Conservation (phyloP, 2,888 invertebrate species). For the Sepioteuthis lessoniana region DNA sequence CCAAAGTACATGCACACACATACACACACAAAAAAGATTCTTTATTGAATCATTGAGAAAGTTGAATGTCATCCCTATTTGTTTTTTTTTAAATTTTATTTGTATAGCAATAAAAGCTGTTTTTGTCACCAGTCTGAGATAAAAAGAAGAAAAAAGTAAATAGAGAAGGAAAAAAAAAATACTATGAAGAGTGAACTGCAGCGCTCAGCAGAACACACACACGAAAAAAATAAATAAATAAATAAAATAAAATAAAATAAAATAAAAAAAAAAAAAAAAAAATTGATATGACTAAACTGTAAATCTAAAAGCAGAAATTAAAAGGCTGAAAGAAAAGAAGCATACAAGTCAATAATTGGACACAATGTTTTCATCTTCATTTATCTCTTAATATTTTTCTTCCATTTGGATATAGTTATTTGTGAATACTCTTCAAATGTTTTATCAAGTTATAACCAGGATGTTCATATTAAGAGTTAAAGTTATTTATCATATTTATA, state of each 20-base stretch:
- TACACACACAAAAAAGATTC: too few species aligned
- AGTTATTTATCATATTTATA: neutral
- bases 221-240: neutral
- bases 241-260: neutral
- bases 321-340: neutral
- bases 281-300: neutral
- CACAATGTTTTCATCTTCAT: slow-evolving; percentile 3
- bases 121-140: neutral
- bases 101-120: neutral
- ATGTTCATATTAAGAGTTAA: neutral
- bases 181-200: neutral
- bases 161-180: neutral
- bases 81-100: neutral
- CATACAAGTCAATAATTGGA: neutral
- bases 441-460: neutral
- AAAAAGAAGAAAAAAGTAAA: neutral
- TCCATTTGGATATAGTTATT: neutral
- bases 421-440: neutral
- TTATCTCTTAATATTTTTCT: neutral
- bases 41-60: too few species aligned
- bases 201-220: neutral
- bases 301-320: neutral
- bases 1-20: too few species aligned
- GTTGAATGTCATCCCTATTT: too few species aligned
- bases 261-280: neutral